Conservation (phyloP, 2,888 invertebrate genomes). For the Oasisia sp. region DNA sequence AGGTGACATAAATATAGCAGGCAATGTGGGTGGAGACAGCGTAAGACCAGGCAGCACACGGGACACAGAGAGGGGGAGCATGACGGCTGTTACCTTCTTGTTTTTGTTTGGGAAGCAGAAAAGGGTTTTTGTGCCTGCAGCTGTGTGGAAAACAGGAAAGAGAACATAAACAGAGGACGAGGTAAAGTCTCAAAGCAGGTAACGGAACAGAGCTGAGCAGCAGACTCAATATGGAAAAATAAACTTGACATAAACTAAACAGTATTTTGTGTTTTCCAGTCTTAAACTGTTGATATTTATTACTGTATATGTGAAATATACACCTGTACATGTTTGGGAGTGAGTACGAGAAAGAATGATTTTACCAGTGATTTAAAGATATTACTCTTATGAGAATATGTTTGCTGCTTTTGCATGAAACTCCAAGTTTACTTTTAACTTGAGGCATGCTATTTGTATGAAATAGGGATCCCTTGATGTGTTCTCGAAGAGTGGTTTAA, state of each 20-base stretch:
- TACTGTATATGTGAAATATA: background rate
- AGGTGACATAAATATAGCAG: background rate
- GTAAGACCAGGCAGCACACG: background rate
- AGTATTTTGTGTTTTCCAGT: background rate
- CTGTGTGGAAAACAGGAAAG: conserved; percentile 11
- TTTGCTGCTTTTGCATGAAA: background rate
- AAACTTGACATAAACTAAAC: background rate
- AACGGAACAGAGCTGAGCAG: background rate
- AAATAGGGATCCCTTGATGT: background rate
- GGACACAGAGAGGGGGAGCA: background rate
- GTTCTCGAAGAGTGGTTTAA: background rate
- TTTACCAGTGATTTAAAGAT: background rate
- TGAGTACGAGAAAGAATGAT: background rate
- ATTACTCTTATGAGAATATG: background rate
- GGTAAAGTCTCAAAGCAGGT: background rate
- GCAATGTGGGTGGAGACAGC: background rate
- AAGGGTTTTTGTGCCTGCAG: background rate
- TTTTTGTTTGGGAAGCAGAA: background rate
- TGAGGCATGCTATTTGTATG: background rate
- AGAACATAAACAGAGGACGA: background rate
- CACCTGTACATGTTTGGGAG: background rate
- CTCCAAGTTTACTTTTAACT: background rate
- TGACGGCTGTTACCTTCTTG: background rate
- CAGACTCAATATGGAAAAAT: background rate
- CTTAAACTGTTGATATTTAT: background rate